Conservation (phyloP, 1,140 invertebrate species). For the Latrodectus geometricus region DNA sequence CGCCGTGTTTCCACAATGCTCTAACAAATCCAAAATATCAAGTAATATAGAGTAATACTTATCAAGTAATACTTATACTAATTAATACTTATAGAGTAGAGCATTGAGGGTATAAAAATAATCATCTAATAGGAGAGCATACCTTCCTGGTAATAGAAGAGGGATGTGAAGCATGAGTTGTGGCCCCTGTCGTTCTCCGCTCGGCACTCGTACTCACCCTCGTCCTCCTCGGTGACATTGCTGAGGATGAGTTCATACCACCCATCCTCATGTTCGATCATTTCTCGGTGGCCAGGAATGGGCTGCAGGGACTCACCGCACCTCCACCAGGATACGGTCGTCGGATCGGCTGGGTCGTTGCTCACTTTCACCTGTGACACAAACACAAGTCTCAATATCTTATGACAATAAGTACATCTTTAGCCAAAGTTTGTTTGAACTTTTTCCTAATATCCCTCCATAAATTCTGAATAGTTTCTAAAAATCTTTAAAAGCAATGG, state of each 20-base stretch:
- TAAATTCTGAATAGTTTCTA: too few relatives aligned
- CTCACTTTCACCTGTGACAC: constrained; percentile 65
- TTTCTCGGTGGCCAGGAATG: constrained; percentile 62
- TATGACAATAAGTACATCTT: too few relatives aligned
- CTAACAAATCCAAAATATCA: too few relatives aligned
- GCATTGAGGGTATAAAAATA: too few relatives aligned
- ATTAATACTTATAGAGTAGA: too few relatives aligned
- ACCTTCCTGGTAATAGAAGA: constrained; percentile 66
- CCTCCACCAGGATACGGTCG: constrained; percentile 67
- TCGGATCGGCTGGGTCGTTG: constrained; percentile 65
- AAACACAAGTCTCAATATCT: too few relatives aligned
- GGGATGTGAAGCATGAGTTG: constrained; percentile 68
- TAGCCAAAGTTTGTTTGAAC: too few relatives aligned
- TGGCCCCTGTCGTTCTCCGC: constrained; percentile 72
- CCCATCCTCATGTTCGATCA: constrained; percentile 38
- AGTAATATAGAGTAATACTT: too few relatives aligned
- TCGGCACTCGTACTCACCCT: constrained; percentile 72
- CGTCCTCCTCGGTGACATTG: constrained; percentile 69
- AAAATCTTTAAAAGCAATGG: too few relatives aligned
- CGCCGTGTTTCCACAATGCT: too few relatives aligned
- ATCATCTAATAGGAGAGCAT: background rate
- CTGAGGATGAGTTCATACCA: constrained; percentile 67
- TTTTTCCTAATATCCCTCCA: too few relatives aligned
- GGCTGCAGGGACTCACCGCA: constrained; percentile 66
- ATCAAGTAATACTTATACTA: too few relatives aligned